Percentiles rank a stretch among this genome's conserved stretches.
phyloP scores from a whole-genome alignment of 2,888 invertebrate genomes.

The Stenolophus ochropezus region DNA sequence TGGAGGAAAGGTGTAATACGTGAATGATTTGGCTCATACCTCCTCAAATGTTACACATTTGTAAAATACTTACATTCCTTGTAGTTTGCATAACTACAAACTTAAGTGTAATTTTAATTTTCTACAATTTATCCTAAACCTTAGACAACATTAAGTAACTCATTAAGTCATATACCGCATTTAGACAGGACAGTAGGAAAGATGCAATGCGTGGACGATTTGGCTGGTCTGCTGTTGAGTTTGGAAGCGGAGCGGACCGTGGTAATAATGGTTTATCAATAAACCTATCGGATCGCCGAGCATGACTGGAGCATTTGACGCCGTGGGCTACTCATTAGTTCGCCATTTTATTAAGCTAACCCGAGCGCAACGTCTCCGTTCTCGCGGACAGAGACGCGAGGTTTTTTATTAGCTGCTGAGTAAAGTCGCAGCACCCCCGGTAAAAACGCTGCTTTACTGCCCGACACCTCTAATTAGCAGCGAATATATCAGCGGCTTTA shows the following conservation, averaged over 20 bases:
- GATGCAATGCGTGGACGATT: neutral
- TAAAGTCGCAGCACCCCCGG: conserved; percentile 19
- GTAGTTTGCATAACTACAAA: too few relatives aligned
- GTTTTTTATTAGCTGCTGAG: conserved; percentile 37
- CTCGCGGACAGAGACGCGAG: conserved; percentile 23
- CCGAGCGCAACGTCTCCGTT: conserved; percentile 20
- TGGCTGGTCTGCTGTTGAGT: conserved; percentile 11
- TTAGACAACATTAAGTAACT: too few relatives aligned
- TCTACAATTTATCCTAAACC: too few relatives aligned
- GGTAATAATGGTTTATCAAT: conserved; percentile 59
- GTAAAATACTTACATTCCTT: too few relatives aligned
- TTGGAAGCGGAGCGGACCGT: conserved; percentile 36
- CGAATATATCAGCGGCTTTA: conserved; percentile 4
- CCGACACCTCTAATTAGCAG: conserved; percentile 14
- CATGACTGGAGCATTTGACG: conserved; percentile 52
- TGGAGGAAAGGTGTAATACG: too few relatives aligned
- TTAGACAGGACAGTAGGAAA: neutral
- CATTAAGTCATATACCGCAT: too few relatives aligned
- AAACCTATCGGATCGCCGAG: conserved; percentile 54
- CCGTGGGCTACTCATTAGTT: conserved; percentile 51
- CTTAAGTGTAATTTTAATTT: too few relatives aligned
- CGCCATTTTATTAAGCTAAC: conserved; percentile 51
- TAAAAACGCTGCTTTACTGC: conserved; percentile 4
- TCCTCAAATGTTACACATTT: too few relatives aligned
- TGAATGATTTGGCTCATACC: too few relatives aligned